Conservation (phyloP, 2,797 vertebrate species). For the Rhinella marina region DNA sequence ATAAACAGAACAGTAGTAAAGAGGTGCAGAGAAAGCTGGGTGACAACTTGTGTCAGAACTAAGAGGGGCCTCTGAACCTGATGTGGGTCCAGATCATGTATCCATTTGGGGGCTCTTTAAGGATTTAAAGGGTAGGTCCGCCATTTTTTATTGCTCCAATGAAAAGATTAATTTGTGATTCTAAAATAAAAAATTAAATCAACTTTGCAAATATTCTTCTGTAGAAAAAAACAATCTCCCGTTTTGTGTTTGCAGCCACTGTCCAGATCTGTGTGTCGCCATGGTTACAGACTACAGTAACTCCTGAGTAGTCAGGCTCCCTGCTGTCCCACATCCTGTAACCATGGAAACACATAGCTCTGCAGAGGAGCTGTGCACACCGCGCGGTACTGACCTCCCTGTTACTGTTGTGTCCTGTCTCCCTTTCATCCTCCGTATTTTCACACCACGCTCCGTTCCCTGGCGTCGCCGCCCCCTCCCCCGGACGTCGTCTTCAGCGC, state of each 20-base stretch:
- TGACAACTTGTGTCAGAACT: too few relatives aligned
- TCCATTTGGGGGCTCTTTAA: too few relatives aligned
- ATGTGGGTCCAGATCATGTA: too few relatives aligned
- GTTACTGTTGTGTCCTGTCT: not conserved
- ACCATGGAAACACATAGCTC: not conserved
- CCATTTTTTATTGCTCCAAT: too few relatives aligned
- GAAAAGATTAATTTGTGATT: too few relatives aligned
- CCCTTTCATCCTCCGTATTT: not conserved
- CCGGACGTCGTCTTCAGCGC: not conserved
- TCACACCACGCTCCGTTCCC: not conserved
- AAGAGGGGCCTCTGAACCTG: too few relatives aligned
- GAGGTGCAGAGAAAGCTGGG: not conserved
- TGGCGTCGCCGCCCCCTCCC: not conserved
- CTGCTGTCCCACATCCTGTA: not conserved
- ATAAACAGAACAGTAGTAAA: not conserved
- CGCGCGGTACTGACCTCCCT: too few relatives aligned
- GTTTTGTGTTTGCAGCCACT: not conserved
- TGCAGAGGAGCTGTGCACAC: not conserved
- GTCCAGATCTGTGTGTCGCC: not conserved
- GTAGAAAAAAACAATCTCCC: not conserved
- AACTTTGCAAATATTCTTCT: too few relatives aligned
- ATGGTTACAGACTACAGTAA: not conserved
- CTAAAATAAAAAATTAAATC: too few relatives aligned
- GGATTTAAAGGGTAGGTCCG: too few relatives aligned
- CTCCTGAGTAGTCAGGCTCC: not conserved